Conservation (phyloP, 2,113 vertebrate species). For the Megalops atlanticus region DNA sequence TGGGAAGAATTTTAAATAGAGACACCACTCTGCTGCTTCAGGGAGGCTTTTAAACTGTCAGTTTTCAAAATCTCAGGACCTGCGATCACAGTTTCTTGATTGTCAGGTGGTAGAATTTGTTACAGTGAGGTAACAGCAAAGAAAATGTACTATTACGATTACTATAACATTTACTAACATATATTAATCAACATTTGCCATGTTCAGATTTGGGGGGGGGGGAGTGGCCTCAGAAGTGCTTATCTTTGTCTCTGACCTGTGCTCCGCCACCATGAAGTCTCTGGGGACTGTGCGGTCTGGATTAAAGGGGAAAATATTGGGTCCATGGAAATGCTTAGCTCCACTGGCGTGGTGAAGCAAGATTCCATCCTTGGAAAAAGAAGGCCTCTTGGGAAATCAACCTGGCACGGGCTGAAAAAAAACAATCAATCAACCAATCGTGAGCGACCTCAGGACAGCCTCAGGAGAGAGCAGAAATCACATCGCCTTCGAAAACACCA, state of each 20-base stretch:
- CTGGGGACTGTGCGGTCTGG: slow-evolving; percentile 13
- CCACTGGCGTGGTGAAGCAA: not conserved
- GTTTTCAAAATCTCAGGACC: no score
- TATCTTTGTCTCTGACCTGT: not conserved
- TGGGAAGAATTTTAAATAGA: no score
- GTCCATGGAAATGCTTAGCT: not conserved
- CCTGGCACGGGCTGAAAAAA: slow-evolving; percentile 25
- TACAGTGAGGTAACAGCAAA: not conserved
- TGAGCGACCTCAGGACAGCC: slow-evolving; percentile 17
- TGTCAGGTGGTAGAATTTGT: slow-evolving; percentile 32
- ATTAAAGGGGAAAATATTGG: slow-evolving; percentile 7
- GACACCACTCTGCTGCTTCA: no score
- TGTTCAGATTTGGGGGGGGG: not conserved
- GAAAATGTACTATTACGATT: slow-evolving; percentile 13
- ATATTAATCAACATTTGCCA: not conserved
- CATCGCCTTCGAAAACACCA: slow-evolving; percentile 17
- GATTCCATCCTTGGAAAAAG: slow-evolving; percentile 31
- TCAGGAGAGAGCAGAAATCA: not conserved
- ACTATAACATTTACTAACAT: not conserved
- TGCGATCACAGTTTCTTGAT: slow-evolving; percentile 19
- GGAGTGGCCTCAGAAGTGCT: slow-evolving; percentile 15
- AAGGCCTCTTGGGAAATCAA: slow-evolving; percentile 40
- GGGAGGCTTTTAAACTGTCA: no score
- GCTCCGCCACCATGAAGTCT: not conserved
- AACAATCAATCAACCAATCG: slow-evolving; percentile 40